Evolutionary conservation across 1,140 invertebrate genomes (phyloP).

Genomic region (Oreohelix idahoensis): DNA sequence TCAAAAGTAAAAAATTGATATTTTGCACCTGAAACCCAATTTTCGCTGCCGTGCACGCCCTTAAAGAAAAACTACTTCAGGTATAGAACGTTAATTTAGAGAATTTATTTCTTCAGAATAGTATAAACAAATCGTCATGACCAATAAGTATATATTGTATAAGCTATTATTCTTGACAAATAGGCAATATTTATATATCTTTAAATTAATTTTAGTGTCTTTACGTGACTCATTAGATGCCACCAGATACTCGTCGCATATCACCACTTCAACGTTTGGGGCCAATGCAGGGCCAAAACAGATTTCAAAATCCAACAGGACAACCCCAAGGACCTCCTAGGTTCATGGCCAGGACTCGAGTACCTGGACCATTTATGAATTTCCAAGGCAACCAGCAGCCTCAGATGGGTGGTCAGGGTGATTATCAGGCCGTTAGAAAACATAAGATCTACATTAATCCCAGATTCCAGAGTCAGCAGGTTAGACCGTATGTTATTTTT

Average conservation of each 20-base stretch:
- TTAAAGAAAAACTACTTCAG: no score
- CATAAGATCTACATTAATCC: slow-evolving; percentile 37
- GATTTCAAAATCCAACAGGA: not conserved
- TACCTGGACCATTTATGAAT: not conserved
- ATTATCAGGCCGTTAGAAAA: not conserved
- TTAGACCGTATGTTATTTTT: slow-evolving; percentile 5
- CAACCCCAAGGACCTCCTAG: not conserved
- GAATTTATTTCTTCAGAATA: no score
- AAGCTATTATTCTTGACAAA: no score
- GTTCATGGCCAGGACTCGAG: not conserved
- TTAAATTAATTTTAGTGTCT: no score
- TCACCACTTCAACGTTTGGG: slow-evolving; percentile 1
- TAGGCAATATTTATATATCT: no score
- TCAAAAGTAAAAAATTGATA: no score
- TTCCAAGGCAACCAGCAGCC: not conserved
- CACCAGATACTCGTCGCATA: not conserved
- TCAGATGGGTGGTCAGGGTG: slow-evolving; percentile 2
- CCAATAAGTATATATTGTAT: no score
- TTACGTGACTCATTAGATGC: not conserved
- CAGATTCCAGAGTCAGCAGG: slow-evolving; percentile 12
- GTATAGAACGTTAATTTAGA: no score
- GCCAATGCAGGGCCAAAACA: slow-evolving; percentile 1
- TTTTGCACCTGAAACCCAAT: no score
- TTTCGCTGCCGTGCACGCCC: no score
- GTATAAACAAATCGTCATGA: no score